Evolutionary conservation across 1,140 invertebrate species (phyloP).

Genomic region (Megathymus violae): DNA sequence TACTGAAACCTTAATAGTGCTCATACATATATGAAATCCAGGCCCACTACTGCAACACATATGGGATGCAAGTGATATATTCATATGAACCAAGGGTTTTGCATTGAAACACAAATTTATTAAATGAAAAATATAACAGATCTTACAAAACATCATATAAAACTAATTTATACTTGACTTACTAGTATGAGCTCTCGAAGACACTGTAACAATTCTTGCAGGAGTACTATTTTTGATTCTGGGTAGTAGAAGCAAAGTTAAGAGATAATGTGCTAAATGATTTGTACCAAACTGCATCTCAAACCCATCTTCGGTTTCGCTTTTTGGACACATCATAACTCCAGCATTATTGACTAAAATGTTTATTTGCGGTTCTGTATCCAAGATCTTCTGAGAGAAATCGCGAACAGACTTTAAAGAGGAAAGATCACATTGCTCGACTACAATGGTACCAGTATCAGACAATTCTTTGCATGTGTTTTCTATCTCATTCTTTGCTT

Average conservation of each 20-base stretch:
- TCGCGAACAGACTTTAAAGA: slow-evolving; percentile 89
- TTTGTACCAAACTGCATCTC: slow-evolving; percentile 93
- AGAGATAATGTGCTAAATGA: slow-evolving; percentile 93
- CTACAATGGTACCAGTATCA: slow-evolving; percentile 83
- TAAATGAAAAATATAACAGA: too few species aligned
- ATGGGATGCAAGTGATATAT: too few species aligned
- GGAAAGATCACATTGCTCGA: slow-evolving; percentile 88
- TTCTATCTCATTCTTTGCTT: slow-evolving; percentile 80
- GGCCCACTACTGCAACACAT: too few species aligned
- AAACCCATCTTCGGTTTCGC: slow-evolving; percentile 90
- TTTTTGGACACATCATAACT: slow-evolving; percentile 88
- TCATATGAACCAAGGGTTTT: too few species aligned
- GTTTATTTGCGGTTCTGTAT: slow-evolving; percentile 86
- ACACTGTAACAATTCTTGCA: slow-evolving; percentile 85
- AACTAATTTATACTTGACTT: too few species aligned
- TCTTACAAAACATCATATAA: too few species aligned
- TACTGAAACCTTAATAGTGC: too few species aligned
- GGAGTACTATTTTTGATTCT: slow-evolving; percentile 85
- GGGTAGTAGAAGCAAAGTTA: slow-evolving; percentile 91
- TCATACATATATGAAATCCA: too few species aligned
- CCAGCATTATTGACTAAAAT: slow-evolving; percentile 93
- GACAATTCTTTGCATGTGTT: slow-evolving; percentile 68
- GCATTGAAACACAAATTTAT: too few species aligned
- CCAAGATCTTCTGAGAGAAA: slow-evolving; percentile 87
- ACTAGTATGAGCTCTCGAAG: slow-evolving; percentile 81